These are phyloP conservation scores for Australoheros scitulus DNA, from an alignment of 2,113 vertebrate species.

Conservation along the genomic window DNA sequence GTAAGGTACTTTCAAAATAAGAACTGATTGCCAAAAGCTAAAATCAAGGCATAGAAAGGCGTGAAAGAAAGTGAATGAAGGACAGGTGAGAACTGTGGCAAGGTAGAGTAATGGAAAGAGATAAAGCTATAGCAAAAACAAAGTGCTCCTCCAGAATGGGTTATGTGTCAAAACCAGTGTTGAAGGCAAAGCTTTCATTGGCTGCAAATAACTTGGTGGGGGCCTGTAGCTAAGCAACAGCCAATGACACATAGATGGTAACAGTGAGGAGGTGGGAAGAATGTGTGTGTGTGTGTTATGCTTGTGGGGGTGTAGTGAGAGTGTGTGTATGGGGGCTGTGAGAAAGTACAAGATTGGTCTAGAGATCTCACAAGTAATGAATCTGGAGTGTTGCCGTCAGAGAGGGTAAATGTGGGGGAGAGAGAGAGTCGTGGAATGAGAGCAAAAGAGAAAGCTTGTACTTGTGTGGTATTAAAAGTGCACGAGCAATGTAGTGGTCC, in stretches of 20 bases:
- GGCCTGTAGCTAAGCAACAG: conserved; percentile 77
- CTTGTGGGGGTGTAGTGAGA: conserved; percentile 66
- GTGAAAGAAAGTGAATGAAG: conserved; percentile 3
- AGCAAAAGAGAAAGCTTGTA: conserved; percentile 6
- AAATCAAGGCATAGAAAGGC: neutral
- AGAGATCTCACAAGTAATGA: conserved; percentile 69
- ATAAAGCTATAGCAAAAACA: conserved; percentile 43
- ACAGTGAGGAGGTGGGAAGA: conserved; percentile 72
- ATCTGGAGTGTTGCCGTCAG: conserved; percentile 58
- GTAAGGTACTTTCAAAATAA: neutral
- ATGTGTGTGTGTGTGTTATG: conserved; percentile 50
- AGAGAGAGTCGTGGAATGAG: conserved; percentile 16
- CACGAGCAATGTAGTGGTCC: neutral
- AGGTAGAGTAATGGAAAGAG: neutral
- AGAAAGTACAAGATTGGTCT: conserved; percentile 71
- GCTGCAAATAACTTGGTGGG: conserved; percentile 52
- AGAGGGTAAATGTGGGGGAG: conserved; percentile 27
- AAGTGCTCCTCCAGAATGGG: conserved; percentile 45
- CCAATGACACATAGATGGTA: conserved; percentile 71
- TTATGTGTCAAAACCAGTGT: conserved; percentile 46
- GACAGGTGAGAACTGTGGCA: neutral
- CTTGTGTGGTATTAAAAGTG: conserved; percentile 11
- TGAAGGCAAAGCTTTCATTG: conserved; percentile 52
- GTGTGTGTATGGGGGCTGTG: conserved; percentile 59
- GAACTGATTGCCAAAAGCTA: neutral